Conservation (phyloP, 2,113 vertebrate species). For the Stercorarius parasiticus region DNA sequence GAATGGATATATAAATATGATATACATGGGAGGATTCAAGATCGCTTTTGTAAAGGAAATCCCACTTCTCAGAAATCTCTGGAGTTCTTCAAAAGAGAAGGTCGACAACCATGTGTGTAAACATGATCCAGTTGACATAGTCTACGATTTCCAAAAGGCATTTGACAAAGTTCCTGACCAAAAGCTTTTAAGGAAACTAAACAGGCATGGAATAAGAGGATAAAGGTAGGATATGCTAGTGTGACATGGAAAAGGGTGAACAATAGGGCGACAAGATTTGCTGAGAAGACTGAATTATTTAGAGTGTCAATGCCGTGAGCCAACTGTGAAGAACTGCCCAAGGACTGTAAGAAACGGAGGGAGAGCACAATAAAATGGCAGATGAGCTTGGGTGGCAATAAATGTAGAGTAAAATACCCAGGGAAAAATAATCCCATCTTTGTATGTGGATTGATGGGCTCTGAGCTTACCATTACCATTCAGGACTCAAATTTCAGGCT, state of each 20-base stretch:
- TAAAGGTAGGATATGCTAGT: slow-evolving; percentile 23
- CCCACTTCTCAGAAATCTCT: background rate
- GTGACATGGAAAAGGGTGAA: background rate
- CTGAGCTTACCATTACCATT: background rate
- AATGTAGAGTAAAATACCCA: background rate
- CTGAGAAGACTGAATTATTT: background rate
- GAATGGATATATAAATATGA: background rate
- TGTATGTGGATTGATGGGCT: background rate
- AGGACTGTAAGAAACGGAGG: background rate
- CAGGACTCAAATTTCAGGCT: background rate
- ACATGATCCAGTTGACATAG: background rate
- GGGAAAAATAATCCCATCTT: background rate
- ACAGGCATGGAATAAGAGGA: slow-evolving; percentile 10
- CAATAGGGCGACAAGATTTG: background rate
- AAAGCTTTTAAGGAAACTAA: slow-evolving; percentile 26
- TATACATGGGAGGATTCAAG: background rate
- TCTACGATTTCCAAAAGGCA: background rate
- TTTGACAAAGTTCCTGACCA: slow-evolving; percentile 15
- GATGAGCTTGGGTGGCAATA: background rate
- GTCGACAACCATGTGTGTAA: background rate
- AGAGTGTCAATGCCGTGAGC: background rate
- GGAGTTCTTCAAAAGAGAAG: background rate
- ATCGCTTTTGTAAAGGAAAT: background rate
- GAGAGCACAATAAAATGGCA: background rate
- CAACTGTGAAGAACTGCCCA: background rate